phyloP scores from a whole-genome alignment of 2,113 vertebrate genomes.

The Ranitomeya variabilis region DNA sequence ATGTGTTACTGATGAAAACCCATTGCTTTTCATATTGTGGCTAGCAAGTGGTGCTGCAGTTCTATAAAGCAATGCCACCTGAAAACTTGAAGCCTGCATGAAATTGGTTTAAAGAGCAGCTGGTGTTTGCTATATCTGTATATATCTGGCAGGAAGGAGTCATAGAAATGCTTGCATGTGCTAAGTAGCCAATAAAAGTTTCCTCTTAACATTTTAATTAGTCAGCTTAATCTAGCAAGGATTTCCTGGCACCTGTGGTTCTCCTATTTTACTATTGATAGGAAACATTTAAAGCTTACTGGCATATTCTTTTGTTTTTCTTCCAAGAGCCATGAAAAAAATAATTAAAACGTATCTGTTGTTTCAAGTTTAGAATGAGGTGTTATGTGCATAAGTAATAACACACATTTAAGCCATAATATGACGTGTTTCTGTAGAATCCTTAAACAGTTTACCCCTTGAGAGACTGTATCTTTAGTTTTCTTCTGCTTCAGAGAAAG shows the following conservation, averaged over 20 bases:
- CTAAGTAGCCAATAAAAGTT: neutral
- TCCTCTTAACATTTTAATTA: neutral
- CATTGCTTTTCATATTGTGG: constrained; percentile 19
- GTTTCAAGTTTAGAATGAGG: too few relatives aligned
- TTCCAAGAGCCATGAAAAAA: neutral
- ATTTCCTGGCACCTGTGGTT: constrained; percentile 10
- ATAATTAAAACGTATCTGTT: neutral
- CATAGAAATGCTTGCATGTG: neutral
- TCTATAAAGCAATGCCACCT: neutral
- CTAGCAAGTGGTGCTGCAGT: neutral
- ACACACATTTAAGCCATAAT: too few relatives aligned
- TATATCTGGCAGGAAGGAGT: neutral
- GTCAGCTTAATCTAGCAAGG: neutral
- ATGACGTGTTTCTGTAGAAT: too few relatives aligned
- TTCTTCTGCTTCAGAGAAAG: too few relatives aligned
- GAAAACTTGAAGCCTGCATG: neutral
- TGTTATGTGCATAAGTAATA: too few relatives aligned
- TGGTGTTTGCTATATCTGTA: neutral
- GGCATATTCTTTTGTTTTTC: neutral
- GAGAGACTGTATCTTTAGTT: too few relatives aligned
- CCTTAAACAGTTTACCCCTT: too few relatives aligned
- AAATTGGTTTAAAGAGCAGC: neutral
- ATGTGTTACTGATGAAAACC: constrained; percentile 13
- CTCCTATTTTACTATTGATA: neutral
- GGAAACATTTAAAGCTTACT: neutral